Percentiles rank a stretch among this genome's conserved stretches.
phyloP scores from a whole-genome alignment of 2,888 invertebrate genomes.

The Holacanthella duospinosa region DNA sequence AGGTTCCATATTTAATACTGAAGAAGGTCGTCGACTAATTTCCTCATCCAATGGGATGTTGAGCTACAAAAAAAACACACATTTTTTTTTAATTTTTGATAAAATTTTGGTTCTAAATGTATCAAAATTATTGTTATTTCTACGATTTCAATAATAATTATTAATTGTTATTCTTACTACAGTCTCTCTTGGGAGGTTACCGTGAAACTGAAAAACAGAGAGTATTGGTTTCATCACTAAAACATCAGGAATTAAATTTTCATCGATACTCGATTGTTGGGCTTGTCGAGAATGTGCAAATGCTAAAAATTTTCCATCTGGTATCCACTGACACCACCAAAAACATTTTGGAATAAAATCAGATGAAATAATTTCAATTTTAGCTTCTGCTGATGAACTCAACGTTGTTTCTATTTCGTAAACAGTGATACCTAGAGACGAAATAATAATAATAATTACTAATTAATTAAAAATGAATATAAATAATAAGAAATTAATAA shows the following conservation, averaged over 20 bases:
- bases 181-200: slow-evolving; percentile 73
- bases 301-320: slow-evolving; percentile 64
- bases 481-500: not conserved
- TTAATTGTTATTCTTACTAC: slow-evolving; percentile 52
- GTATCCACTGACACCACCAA: slow-evolving; percentile 78
- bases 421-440: not conserved
- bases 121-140: too few species aligned
- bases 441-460: not conserved
- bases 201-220: slow-evolving; percentile 75
- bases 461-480: not conserved
- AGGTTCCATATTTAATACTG: too few species aligned
- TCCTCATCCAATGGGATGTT: slow-evolving; percentile 59
- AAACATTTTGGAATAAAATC: slow-evolving; percentile 27
- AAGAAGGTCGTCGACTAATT: too few species aligned
- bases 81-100: not conserved
- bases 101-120: not conserved
- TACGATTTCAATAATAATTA: too few species aligned
- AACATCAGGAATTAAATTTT: slow-evolving; percentile 52
- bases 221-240: slow-evolving; percentile 60
- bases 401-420: not conserved
- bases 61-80: slow-evolving; percentile 53
- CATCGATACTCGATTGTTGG: slow-evolving; percentile 52
- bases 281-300: slow-evolving; percentile 70
- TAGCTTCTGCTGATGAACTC: slow-evolving; percentile 2
- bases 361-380: slow-evolving; percentile 22